Percentiles rank a stretch among this genome's conserved stretches.
phyloP scores from a whole-genome alignment of 1,140 invertebrate genomes.

The Lerema accius region DNA sequence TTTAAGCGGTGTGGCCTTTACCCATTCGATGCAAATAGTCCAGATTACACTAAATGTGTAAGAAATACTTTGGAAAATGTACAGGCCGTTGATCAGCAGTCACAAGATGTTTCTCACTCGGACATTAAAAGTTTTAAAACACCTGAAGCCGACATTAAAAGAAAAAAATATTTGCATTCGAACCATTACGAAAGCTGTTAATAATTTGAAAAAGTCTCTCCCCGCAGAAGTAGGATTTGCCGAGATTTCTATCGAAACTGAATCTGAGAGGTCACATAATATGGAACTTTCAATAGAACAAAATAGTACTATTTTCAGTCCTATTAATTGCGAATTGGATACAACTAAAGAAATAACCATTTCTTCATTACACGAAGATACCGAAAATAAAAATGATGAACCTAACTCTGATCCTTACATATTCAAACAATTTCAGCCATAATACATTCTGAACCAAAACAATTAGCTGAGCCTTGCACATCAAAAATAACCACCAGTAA shows the following conservation, averaged over 20 bases:
- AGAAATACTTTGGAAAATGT: no score
- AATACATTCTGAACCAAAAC: not conserved
- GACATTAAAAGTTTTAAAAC: not conserved
- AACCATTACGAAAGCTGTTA: not conserved
- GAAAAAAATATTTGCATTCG: not conserved
- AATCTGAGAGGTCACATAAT: not conserved
- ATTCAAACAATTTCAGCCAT: not conserved
- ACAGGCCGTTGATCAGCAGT: no score
- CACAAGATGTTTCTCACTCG: no score
- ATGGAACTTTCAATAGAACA: not conserved
- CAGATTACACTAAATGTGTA: constrained; percentile 9
- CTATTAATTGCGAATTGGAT: not conserved
- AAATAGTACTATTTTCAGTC: not conserved
- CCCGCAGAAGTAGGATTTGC: not conserved
- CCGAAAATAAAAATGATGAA: not conserved
- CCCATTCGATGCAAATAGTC: constrained; percentile 13
- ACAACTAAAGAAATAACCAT: not conserved
- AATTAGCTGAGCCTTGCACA: not conserved
- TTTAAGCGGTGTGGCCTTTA: constrained; percentile 18
- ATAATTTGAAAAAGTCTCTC: not conserved
- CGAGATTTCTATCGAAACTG: constrained; percentile 1
- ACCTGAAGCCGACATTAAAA: not conserved
- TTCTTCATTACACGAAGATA: not conserved
- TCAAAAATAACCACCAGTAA: not conserved
- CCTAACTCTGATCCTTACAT: not conserved